Base-by-base conservation (phyloP, 2,797 vertebrate genomes). In the Squalus acanthias region DNA sequence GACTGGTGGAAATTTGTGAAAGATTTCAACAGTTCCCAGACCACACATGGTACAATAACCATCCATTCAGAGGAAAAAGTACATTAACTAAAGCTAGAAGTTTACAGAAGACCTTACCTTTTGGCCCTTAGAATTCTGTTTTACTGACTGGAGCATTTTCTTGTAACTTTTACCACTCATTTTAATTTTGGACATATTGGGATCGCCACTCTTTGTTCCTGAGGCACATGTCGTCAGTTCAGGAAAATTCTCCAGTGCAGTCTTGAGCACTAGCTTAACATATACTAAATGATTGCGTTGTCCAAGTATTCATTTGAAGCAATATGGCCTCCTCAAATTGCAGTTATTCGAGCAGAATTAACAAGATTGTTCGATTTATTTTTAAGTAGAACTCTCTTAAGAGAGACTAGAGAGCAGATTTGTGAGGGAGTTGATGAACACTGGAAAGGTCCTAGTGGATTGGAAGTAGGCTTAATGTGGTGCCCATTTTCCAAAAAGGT, bases 81-180 rank as follows among this genome's bases (percentile, higher is more conserved):
- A 92, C 89, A 92, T 93, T 13, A 1, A 85, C 82, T 50, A 85
- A 85, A 85, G 46, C 22, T 74, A 97, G 39, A 39, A 39, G 96
- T 10, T 29, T 88, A 96, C 96, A 95, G 72, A 17, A 29, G 39
- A 97, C 26, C 98, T 97, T 97, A 99, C 99, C 98, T 99, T 98
- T 97, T 98, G 98, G 97, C 98, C 98, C 97, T 99, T 99, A 98
- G 98, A 97, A 50, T 98, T 97, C 97, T 98, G 98, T 98, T 99
- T 99, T 87, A 98, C 98, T 97, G 99, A 98, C 97, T 99, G 99
- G 98, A 99, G 98, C 69, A 99, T 99, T 98, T 99, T 99, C 97
- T 98, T 99, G 97, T 99, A 99, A 96, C 98, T 97, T 98, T 98
- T 99, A 85, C 99, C 99, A 96, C 99, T 99, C 97, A 99, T 98